Evolutionary conservation across 2,888 invertebrate species (phyloP).

Genomic region (Euproctis similis): DNA sequence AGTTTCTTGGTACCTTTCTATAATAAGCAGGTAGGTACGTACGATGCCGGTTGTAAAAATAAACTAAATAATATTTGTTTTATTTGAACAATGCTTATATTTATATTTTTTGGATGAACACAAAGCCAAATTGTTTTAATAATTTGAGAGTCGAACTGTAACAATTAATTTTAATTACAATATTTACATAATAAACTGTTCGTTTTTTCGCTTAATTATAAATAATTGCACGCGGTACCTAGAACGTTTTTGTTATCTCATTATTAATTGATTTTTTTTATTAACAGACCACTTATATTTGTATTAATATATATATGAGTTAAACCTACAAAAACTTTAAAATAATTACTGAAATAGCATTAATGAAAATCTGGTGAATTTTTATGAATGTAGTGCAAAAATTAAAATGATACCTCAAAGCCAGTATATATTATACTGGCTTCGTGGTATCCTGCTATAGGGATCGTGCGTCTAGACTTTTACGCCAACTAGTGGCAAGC

Average conservation of each 20-base stretch:
- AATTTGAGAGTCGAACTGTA: slow-evolving; percentile 19
- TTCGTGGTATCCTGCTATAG: no score
- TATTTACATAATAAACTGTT: slow-evolving; percentile 30
- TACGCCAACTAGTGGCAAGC: no score
- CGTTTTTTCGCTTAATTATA: slow-evolving; percentile 33
- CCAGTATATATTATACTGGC: no score
- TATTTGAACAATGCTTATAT: slow-evolving; percentile 27
- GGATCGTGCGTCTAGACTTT: no score
- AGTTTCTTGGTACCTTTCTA: slow-evolving; percentile 16
- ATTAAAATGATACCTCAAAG: no score
- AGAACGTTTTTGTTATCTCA: slow-evolving; percentile 39
- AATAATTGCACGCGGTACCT: slow-evolving; percentile 37
- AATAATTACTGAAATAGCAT: no score
- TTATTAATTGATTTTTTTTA: no score
- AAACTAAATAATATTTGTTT: slow-evolving; percentile 15
- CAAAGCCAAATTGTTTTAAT: slow-evolving; percentile 22
- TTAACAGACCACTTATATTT: no score
- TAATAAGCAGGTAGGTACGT: slow-evolving; percentile 21
- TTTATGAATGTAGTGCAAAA: no score
- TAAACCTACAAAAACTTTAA: no score
- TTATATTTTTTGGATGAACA: slow-evolving; percentile 27
- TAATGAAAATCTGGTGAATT: no score
- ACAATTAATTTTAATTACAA: slow-evolving; percentile 31
- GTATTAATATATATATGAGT: no score
- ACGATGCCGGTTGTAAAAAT: slow-evolving; percentile 16